Conservation (phyloP, 2,113 vertebrate species). For the Scomber scombrus region DNA sequence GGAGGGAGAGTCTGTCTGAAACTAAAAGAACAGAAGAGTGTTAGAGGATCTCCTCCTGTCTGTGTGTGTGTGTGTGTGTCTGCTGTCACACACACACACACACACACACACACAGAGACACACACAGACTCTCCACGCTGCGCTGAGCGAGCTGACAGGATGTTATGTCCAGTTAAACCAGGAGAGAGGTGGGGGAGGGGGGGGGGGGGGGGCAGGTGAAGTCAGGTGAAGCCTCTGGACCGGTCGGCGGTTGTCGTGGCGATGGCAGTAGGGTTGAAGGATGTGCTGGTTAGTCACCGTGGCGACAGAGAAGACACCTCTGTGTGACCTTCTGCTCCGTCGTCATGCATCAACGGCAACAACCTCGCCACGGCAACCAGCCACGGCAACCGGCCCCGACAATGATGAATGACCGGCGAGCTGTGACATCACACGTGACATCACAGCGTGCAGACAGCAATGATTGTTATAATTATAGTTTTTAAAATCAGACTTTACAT, state of each 20-base stretch:
- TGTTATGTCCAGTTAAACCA: conserved; percentile 49
- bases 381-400: conserved; percentile 1
- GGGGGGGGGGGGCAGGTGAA: conserved; percentile 38
- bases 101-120: too few relatives aligned
- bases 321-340: conserved; percentile 43
- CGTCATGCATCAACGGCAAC: conserved; percentile 45
- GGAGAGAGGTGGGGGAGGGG: background rate
- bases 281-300: conserved; percentile 60
- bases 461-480: background rate
- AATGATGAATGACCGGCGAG: conserved; percentile 51
- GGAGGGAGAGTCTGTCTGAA: background rate
- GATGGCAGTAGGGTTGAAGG: conserved; percentile 39
- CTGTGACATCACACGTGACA: conserved; percentile 18
- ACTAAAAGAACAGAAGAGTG: background rate
- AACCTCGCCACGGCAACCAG: conserved; percentile 36
- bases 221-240: conserved; percentile 47
- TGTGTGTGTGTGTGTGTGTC: too few relatives aligned
- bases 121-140: background rate
- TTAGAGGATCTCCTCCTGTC: conserved; percentile 1
- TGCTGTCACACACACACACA: too few relatives aligned
- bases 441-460: background rate
- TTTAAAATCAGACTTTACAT: background rate
- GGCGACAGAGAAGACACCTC: conserved; percentile 44
- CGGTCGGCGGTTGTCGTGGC: conserved; percentile 7
- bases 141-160: conserved; percentile 33